Percentiles rank a stretch among this genome's conserved stretches.
Evolutionary conservation across 1,140 invertebrate species (phyloP).

Genomic region (Lysiphlebus fabarum): DNA sequence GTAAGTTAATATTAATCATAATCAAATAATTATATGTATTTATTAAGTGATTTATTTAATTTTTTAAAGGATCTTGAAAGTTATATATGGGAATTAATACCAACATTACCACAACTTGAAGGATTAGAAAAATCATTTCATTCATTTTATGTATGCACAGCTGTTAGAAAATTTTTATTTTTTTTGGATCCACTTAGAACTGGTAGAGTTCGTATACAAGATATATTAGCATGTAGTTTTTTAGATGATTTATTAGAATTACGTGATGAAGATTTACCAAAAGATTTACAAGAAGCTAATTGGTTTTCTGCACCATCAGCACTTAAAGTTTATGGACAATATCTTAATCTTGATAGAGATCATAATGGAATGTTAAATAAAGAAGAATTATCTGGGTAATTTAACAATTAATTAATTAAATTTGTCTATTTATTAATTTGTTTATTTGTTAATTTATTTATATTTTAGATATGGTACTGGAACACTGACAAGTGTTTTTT

Average conservation of each 20-base stretch:
- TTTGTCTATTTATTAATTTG: slow-evolving; percentile 17
- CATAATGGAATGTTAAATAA: slow-evolving; percentile 95
- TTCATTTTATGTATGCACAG: slow-evolving; percentile 94
- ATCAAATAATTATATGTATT: slow-evolving; percentile 19
- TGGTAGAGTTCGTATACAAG: slow-evolving; percentile 84
- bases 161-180: slow-evolving; percentile 92
- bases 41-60: slow-evolving; percentile 9
- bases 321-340: slow-evolving; percentile 86
- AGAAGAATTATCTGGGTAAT: slow-evolving; percentile 77
- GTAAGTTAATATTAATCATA: slow-evolving; percentile 59
- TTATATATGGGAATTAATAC: slow-evolving; percentile 90
- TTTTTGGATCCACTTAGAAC: slow-evolving; percentile 88
- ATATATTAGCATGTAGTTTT: slow-evolving; percentile 88
- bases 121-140: slow-evolving; percentile 90
- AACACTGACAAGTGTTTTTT: slow-evolving; percentile 86
- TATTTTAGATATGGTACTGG: slow-evolving; percentile 78
- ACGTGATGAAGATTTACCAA: slow-evolving; percentile 79
- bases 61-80: slow-evolving; percentile 83
- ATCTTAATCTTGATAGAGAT: slow-evolving; percentile 89
- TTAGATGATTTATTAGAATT: slow-evolving; percentile 85
- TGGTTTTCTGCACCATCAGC: slow-evolving; percentile 94
- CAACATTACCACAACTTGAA: slow-evolving; percentile 83
- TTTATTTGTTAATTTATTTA: slow-evolving; percentile 18
- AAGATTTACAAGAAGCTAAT: slow-evolving; percentile 82
- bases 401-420: slow-evolving; percentile 23